phyloP scores from a whole-genome alignment of 2,888 invertebrate genomes.

The Eudemis profundana region DNA sequence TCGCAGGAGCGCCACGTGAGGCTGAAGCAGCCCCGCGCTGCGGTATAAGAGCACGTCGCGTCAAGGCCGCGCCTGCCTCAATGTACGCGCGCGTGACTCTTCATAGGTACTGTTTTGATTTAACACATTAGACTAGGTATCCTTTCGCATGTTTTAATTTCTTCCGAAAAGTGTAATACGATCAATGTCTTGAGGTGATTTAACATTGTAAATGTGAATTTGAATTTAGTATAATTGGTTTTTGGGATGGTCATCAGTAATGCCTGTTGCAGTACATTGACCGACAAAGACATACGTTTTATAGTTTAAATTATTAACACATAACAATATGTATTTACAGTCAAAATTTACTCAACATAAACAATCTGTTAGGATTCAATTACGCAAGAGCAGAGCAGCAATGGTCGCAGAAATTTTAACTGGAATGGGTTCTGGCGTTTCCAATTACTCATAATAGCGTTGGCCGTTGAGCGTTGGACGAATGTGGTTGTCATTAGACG shows the following conservation, averaged over 20 bases:
- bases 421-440: conserved; percentile 44
- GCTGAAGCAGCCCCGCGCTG: conserved; percentile 1
- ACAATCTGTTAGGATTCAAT: conserved; percentile 26
- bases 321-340: conserved; percentile 13
- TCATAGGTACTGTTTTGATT: conserved; percentile 12
- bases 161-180: conserved; percentile 14
- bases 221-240: too few relatives aligned
- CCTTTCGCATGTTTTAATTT: not conserved
- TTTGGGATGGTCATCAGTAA: too few relatives aligned
- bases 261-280: too few relatives aligned
- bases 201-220: too few relatives aligned
- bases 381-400: conserved; percentile 35
- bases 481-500: conserved; percentile 44
- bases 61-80: conserved; percentile 44
- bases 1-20: conserved; percentile 11
- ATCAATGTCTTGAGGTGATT: conserved; percentile 13
- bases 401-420: conserved; percentile 45
- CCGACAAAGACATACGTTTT: too few relatives aligned
- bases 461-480: conserved; percentile 37
- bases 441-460: conserved; percentile 49
- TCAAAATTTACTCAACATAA: conserved; percentile 23
- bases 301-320: not conserved
- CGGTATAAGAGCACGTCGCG: conserved; percentile 28
- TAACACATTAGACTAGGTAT: conserved; percentile 12
- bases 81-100: conserved; percentile 40